Evolutionary conservation across 2,797 vertebrate genomes (phyloP).

Genomic region (Crenichthys baileyi): DNA sequence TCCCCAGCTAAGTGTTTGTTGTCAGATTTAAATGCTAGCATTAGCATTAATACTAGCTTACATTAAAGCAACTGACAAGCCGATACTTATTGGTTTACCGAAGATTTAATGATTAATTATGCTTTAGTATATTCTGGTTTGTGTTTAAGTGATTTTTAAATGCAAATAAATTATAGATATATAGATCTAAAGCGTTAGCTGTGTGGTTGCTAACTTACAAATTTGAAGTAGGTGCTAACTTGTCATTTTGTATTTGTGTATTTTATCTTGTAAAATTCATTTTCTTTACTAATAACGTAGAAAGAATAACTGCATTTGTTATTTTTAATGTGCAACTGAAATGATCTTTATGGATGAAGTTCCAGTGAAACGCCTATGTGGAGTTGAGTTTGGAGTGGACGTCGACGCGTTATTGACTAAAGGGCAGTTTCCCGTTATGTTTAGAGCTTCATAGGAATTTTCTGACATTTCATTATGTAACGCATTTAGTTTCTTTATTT

Average conservation of each 20-base stretch:
- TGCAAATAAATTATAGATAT: neutral
- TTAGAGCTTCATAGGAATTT: neutral
- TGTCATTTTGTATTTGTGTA: neutral
- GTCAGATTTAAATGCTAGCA: neutral
- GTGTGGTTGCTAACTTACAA: neutral
- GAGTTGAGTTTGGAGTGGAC: conserved; percentile 42
- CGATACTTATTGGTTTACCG: neutral
- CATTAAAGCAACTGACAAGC: neutral
- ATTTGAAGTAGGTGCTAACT: neutral
- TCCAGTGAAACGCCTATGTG: conserved; percentile 39
- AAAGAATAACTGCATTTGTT: neutral
- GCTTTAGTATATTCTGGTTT: neutral
- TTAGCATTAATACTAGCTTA: neutral
- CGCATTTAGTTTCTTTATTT: neutral
- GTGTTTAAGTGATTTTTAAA: neutral
- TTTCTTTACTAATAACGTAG: neutral
- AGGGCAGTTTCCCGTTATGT: conserved; percentile 1
- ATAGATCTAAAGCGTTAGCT: neutral
- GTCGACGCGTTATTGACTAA: conserved; percentile 10
- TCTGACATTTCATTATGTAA: neutral
- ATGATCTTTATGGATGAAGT: neutral
- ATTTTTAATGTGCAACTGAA: neutral
- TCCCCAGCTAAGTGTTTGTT: neutral
- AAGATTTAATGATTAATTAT: too few species aligned
- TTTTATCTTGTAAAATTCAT: neutral